These are phyloP conservation scores for Beris chalybata DNA, from an alignment of 2,888 invertebrate genomes.

Conservation along the genomic window DNA sequence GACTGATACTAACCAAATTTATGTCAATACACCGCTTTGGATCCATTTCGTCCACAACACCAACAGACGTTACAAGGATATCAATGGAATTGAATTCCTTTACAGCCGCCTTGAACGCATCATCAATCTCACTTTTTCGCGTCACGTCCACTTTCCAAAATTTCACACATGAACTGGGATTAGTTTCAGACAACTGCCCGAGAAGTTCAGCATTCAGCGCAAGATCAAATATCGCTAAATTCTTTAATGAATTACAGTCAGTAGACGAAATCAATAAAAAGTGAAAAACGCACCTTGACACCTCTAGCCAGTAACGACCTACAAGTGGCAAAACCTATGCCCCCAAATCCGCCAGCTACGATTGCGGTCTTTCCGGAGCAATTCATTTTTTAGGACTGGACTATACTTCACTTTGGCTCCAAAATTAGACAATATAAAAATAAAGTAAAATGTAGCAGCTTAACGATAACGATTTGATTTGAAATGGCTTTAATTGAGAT, in stretches of 20 bases:
- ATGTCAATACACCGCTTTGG: conserved; percentile 50
- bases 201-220: conserved; percentile 51
- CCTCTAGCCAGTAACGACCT: conserved; percentile 46
- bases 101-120: conserved; percentile 46
- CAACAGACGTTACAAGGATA: conserved; percentile 50
- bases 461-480: no score
- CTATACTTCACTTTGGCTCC: no score
- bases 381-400: conserved; percentile 30
- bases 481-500: no score
- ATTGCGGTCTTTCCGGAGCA: conserved; percentile 42
- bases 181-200: conserved; percentile 48
- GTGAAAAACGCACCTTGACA: conserved; percentile 43
- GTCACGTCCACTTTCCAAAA: conserved; percentile 49
- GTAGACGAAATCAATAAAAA: no score
- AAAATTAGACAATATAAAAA: no score
- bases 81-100: conserved; percentile 48
- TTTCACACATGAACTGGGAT: conserved; percentile 44
- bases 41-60: conserved; percentile 51
- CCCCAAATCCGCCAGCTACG: conserved; percentile 47
- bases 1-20: conserved; percentile 48
- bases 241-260: conserved; percentile 41
- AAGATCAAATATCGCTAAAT: conserved; percentile 49
- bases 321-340: conserved; percentile 48
- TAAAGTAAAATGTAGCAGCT: no score
- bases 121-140: conserved; percentile 47